Evolutionary conservation across 2,113 vertebrate species (phyloP).

Genomic region (Thamnaconus septentrionalis): DNA sequence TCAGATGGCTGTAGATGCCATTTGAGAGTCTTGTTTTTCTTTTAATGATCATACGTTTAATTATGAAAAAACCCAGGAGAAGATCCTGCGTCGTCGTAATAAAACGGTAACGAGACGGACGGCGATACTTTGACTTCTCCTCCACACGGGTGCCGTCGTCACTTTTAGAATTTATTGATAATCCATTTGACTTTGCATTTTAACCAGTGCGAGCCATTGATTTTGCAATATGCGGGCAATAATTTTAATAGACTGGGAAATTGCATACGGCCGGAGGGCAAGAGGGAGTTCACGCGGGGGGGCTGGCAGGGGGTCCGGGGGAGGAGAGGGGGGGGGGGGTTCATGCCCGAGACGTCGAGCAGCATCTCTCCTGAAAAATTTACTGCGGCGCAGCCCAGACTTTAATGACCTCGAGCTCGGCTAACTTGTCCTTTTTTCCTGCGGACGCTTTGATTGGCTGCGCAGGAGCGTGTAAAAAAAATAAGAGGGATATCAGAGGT

Average conservation of each 20-base stretch:
- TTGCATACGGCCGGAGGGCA: neutral
- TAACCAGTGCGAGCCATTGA: neutral
- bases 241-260: neutral
- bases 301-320: too few species aligned
- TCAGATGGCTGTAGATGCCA: too few species aligned
- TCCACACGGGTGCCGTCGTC: neutral
- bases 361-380: slow-evolving; percentile 13
- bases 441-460: neutral
- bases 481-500: neutral
- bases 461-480: neutral
- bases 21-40: too few species aligned
- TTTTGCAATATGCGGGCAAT: neutral
- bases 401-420: neutral
- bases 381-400: neutral
- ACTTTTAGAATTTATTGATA: neutral
- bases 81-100: too few species aligned
- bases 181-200: neutral
- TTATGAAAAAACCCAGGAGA: too few species aligned
- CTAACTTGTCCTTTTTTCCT: neutral
- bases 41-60: too few species aligned
- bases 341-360: neutral
- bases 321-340: neutral
- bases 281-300: too few species aligned
- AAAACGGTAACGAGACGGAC: neutral
- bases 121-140: neutral